Base-by-base conservation (phyloP, 2,797 vertebrate genomes). In the Remorina albescens region DNA sequence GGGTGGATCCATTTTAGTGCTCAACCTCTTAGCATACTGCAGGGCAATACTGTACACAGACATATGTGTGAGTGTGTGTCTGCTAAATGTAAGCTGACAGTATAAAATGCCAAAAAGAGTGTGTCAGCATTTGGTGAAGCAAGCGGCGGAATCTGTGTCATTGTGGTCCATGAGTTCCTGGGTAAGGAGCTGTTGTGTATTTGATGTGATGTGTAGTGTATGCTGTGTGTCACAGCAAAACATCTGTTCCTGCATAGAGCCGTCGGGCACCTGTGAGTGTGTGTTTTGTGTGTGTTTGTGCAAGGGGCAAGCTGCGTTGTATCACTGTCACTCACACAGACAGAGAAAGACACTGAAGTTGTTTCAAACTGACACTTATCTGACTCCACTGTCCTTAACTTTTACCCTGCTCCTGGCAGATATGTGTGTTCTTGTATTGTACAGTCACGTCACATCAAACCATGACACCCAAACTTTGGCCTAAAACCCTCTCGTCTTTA, bases 241-340 rank as follows among this genome's bases (percentile, higher is more conserved):
- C 86, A 90, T 83, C 83, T 83, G 76, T 70, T 79, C 67, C 58
- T 30, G 54, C 73, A 77, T 28, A 74, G 62, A 83, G 88, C 91
- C 80, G 41, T 67, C 79, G 89, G 91, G 91, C 84, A 87, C 85
- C 82, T 87, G 74, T 74, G 84, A 82, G 63, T 69, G 54, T 66
- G 68, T 68, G 71, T 66, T 76, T 74, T 67, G 55, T 86, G 76
- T 79, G 57, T 57, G 16, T 77, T 0, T 77, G 76, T 73, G 78
- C 47, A 79, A 77, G 65, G 75, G 82, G 65, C 77, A 79, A 85
- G 74, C 83, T 91, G 86, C 71, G 83, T 85, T 84, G 76, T 90
- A 90, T 94, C 89, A 89, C 86, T 94, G 94, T 94, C 93, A 93
- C 83, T 93, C 92, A 90, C 64, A 75, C 68, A 90, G 84, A 94